phyloP scores from a whole-genome alignment of 2,888 invertebrate genomes.

The Lasioglossum zephyrum region DNA sequence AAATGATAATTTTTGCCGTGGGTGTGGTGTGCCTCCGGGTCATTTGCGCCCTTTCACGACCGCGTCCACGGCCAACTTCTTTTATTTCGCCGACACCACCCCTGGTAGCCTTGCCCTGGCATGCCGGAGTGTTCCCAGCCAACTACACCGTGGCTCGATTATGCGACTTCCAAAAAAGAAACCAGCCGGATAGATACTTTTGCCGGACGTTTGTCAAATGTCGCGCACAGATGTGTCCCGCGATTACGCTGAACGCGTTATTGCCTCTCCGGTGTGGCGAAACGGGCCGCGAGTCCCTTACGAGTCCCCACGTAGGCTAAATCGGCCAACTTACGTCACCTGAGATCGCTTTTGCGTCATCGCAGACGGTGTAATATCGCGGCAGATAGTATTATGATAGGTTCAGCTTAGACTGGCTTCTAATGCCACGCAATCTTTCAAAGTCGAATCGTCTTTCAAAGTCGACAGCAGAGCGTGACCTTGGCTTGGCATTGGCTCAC shows the following conservation, averaged over 20 bases:
- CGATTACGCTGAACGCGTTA: constrained; percentile 33
- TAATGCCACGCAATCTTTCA: not conserved
- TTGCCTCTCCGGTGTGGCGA: not conserved
- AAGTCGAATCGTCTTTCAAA: not conserved
- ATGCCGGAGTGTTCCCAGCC: constrained; percentile 12
- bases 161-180: constrained; percentile 61
- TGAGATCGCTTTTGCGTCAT: not conserved
- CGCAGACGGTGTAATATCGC: not conserved
- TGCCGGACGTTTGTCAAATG: constrained; percentile 71
- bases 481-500: too few species aligned
- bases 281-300: not conserved
- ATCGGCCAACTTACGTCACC: not conserved
- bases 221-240: constrained; percentile 66
- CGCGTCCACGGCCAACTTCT: constrained; percentile 39
- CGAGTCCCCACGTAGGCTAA: not conserved
- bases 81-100: constrained; percentile 50
- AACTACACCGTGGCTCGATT: constrained; percentile 54
- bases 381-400: not conserved
- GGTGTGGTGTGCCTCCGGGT: constrained; percentile 73
- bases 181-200: constrained; percentile 56
- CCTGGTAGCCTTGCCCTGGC: not conserved
- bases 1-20: constrained; percentile 78
- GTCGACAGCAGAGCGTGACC: not conserved
- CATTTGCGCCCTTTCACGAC: constrained; percentile 73
- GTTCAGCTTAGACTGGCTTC: not conserved